These are phyloP conservation scores for Acrossocheilus fasciatus DNA, from an alignment of 2,797 vertebrate species.

Conservation along the genomic window DNA sequence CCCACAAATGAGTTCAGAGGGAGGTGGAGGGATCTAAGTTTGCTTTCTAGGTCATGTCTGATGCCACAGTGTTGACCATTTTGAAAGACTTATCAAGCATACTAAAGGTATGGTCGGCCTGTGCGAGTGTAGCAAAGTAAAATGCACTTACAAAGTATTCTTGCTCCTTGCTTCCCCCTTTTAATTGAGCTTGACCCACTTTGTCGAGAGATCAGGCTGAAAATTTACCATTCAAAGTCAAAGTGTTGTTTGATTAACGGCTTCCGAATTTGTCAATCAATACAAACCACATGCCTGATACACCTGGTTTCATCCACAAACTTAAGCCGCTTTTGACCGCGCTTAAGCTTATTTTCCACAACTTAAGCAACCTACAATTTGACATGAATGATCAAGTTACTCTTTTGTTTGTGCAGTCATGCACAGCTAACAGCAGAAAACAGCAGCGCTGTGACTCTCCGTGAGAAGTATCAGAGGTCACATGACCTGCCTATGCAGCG, in stretches of 20 bases:
- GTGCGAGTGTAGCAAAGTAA: constrained; percentile 49
- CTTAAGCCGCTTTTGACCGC: constrained; percentile 51
- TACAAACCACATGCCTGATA: constrained; percentile 16
- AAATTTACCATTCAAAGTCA: constrained; percentile 69
- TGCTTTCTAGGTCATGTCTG: constrained; percentile 67
- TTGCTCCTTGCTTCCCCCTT: constrained; percentile 46
- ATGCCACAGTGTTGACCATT: constrained; percentile 41
- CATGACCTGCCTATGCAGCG: constrained; percentile 45
- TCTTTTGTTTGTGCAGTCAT: constrained; percentile 72
- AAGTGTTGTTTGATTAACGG: constrained; percentile 67
- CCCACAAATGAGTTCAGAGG: constrained; percentile 39
- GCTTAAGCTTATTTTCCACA: constrained; percentile 37
- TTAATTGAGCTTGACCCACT: constrained; percentile 78
- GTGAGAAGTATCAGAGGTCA: constrained; percentile 19
- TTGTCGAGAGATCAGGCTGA: constrained; percentile 73
- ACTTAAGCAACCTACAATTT: constrained; percentile 70
- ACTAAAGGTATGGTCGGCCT: constrained; percentile 44
- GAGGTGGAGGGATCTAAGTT: constrained; percentile 7
- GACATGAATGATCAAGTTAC: constrained; percentile 72
- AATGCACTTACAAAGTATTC: constrained; percentile 56
- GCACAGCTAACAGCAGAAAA: constrained; percentile 62
- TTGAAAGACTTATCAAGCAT: constrained; percentile 59
- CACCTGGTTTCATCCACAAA: constrained; percentile 45
- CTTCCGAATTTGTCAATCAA: constrained; percentile 55
- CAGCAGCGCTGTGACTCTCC: constrained; percentile 18